phyloP scores from a whole-genome alignment of 2,797 vertebrate genomes.

The Poeciliopsis presidionis region DNA sequence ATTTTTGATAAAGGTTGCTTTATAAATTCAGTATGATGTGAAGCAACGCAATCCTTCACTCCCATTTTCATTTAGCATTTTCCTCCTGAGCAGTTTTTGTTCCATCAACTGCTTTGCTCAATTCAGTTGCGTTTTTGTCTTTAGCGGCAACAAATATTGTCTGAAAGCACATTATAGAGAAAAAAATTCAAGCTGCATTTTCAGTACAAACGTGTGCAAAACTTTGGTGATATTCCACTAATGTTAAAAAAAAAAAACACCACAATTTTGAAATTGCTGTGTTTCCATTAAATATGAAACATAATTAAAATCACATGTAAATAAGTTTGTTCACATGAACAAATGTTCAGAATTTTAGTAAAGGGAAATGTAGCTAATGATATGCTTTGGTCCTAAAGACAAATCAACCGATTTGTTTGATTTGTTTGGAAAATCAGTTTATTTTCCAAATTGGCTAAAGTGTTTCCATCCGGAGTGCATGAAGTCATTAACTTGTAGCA shows the following conservation, averaged over 20 bases:
- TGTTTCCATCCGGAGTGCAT: not conserved
- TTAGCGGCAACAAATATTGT: not conserved
- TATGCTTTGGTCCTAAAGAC: not conserved
- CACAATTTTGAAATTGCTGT: no score
- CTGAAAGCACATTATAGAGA: not conserved
- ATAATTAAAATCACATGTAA: no score
- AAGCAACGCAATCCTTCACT: not conserved
- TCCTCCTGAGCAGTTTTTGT: slow-evolving; percentile 28
- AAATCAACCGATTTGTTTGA: not conserved
- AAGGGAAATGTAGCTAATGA: not conserved
- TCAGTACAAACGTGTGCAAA: no score
- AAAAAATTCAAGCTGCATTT: no score
- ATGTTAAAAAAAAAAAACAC: no score
- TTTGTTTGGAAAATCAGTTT: not conserved
- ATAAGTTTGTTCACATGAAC: no score
- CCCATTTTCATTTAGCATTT: no score
- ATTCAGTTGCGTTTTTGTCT: not conserved
- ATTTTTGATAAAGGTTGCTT: not conserved
- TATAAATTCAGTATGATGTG: not conserved
- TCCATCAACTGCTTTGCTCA: slow-evolving; percentile 21
- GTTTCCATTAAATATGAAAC: no score
- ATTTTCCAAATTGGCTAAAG: not conserved
- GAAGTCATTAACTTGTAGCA: not conserved
- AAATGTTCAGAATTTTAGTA: no score
- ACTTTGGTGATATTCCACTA: no score